Evolutionary conservation across 37 sponge, comb jelly and placozoan genomes (phyloP).

Genomic region (Spongilla lacustris): DNA sequence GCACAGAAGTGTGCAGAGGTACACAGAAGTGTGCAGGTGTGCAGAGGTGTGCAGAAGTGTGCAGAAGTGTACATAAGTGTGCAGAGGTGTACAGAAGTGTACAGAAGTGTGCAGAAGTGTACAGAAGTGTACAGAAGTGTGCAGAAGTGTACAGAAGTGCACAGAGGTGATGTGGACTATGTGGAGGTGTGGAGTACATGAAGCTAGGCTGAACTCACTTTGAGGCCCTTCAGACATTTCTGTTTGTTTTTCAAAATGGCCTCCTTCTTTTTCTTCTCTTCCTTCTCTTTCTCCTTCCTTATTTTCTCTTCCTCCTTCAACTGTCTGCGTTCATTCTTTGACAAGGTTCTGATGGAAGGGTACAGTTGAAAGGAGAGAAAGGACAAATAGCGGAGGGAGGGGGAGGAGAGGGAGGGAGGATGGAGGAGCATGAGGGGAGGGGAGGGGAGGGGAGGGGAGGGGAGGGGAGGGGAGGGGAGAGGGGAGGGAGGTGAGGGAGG

Average conservation of each 20-base stretch:
- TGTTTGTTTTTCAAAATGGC: slow-evolving; percentile 1
- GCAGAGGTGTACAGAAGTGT: no score
- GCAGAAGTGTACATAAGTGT: no score
- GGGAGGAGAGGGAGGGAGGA: slow-evolving; percentile 4
- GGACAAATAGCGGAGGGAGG: not conserved
- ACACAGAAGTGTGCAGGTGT: no score
- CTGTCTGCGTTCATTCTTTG: not conserved
- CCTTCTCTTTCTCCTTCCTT: slow-evolving; percentile 17
- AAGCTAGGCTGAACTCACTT: no score
- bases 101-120: no score
- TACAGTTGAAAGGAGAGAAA: not conserved
- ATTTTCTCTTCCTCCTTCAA: slow-evolving; percentile 1
- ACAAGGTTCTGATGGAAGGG: not conserved
- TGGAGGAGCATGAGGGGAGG: not conserved
- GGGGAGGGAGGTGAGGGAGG: slow-evolving; percentile 5
- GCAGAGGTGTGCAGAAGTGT: no score
- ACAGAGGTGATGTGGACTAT: no score
- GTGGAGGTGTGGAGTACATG: no score
- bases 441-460: not conserved
- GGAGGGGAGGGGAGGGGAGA: slow-evolving; percentile 6
- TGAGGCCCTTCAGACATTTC: not conserved
- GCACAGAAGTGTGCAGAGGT: no score
- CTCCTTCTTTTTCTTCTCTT: slow-evolving; percentile 17
- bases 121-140: no score
- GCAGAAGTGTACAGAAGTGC: no score